Conservation (phyloP, 2,888 invertebrate genomes). For the Eustalomyia histrio region DNA sequence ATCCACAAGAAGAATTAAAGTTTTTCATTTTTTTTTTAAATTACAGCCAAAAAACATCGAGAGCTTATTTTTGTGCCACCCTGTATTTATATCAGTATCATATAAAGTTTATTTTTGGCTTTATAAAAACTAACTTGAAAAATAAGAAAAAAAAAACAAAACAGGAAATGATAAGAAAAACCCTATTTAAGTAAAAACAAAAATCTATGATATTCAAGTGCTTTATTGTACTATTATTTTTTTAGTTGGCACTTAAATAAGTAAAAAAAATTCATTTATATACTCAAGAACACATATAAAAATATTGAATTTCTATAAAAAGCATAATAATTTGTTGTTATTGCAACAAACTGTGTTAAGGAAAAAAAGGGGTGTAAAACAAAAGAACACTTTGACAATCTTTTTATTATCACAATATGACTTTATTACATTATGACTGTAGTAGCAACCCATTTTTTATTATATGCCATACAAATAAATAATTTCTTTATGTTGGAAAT, state of each 20-base stretch:
- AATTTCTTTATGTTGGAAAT: constrained; percentile 30
- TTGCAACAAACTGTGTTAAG: background rate
- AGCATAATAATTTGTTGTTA: background rate
- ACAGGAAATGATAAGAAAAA: background rate
- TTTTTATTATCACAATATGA: constrained; percentile 53
- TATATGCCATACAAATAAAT: constrained; percentile 45
- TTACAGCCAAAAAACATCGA: too few species aligned
- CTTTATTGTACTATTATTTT: background rate
- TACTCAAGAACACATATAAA: background rate
- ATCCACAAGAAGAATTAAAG: too few species aligned
- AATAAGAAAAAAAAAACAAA: background rate
- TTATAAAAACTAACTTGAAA: background rate
- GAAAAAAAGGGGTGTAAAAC: constrained; percentile 25
- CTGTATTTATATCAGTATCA: too few species aligned
- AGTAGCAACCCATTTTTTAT: constrained; percentile 53
- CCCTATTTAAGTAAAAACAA: background rate
- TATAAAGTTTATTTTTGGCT: background rate
- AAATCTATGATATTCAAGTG: background rate
- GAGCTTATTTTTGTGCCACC: too few species aligned
- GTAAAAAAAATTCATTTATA: background rate
- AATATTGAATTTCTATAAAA: background rate
- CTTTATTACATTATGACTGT: constrained; percentile 56
- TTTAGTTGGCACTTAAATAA: background rate
- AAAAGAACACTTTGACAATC: constrained; percentile 33
- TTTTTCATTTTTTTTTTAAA: too few species aligned